Base-by-base conservation (phyloP, 2,888 invertebrate genomes). In the Andrena dorsata region DNA sequence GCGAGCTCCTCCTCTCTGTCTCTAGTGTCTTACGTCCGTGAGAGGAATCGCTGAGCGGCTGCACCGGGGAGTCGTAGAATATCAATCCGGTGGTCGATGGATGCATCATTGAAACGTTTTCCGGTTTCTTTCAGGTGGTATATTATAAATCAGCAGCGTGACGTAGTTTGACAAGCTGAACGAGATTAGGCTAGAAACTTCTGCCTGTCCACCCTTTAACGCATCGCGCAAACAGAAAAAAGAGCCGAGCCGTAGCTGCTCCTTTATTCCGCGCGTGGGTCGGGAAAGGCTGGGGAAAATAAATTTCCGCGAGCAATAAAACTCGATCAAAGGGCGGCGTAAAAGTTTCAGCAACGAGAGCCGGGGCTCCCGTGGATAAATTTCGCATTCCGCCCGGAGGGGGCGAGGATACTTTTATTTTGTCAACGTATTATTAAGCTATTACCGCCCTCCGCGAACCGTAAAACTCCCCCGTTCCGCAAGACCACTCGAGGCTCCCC, bases 401-500 rank as follows among this genome's bases (percentile, higher is more conserved):
- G 8, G 0, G 4, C 28, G 47, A 23, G 60, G 32, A 28, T 30
- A 47, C 30, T 60, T 71, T 72, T 72, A 70, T 80, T 80, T 71
- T 32, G 80, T 80, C 80, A 71, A 72, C 61, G 72, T 72, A 80
- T 72, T 72, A 66, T 80, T 66, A 80, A 66, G 53, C 72, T 41
- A 70, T 80, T 80, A 61, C 70, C 69, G 28, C 56, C 32, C 76
- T 63, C 26, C 61, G 58, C 32, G 47, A 32, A 66, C 47, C 80
- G 65, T 80, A 71, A 80, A 80, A 80, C 72, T 66, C 23, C 16
- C 8, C n/a, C 58, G 51, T 80, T 65, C 41, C 8, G 7, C 30
- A 28, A 70, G 51, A 41, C 65, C 65, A 13, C 80, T 80, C 26
- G 65, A 53, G 60, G 71, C 49, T 28, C 30, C 32, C 35, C 13